Evolutionary conservation across 2,888 invertebrate genomes (phyloP), one percentile per base, ranked within the genome.

Genomic region (Aleiodes leptofemur): DNA sequence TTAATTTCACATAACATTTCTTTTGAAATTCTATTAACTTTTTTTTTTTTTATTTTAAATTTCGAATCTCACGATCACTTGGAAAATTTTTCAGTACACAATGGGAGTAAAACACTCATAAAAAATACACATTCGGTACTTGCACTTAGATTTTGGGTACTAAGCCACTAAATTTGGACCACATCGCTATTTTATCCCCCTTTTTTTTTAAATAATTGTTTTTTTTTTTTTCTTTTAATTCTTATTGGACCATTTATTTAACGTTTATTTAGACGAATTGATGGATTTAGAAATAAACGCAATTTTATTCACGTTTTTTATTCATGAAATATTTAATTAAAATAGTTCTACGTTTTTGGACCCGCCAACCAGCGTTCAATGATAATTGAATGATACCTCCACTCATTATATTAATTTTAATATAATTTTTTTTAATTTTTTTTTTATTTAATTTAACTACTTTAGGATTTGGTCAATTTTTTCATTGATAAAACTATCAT

Each of bases 321-420:
- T n/a, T n/a, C n/a, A 34, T 56, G 53, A 74, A 72, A 70, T 38
- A 57, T 48, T 34, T 72, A 31, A 61, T 55, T 76, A 72, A 38
- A 59, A 71, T 61, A 59, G 71, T 84, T 82, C 88, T 89, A 88
- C 88, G 85, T 88, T 86, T 85, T 89, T 89, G 89, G 89, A 88
- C 89, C 89, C 89, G 85, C 87, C 87, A 89, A 89, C 89, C 89
- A 89, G 89, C 89, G 83, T 86, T 81, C 80, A 80, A 80, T 84
- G 81, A 78, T 84, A 83, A 77, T 79, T 78, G 66, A 81, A 77
- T 78, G 74, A 76, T 78, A 80, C 74, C 77, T 79, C 73, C 75
- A 73, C 78, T 76, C 69, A 61, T 76, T 74, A 74, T 64, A 38
- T 61, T 74, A 56, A 55, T 55, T 74, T 50, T 68, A 59, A 71